These are phyloP conservation scores for Dicrostonyx torquatus DNA, from an alignment of 2,797 vertebrate species.

Conservation along the genomic window DNA sequence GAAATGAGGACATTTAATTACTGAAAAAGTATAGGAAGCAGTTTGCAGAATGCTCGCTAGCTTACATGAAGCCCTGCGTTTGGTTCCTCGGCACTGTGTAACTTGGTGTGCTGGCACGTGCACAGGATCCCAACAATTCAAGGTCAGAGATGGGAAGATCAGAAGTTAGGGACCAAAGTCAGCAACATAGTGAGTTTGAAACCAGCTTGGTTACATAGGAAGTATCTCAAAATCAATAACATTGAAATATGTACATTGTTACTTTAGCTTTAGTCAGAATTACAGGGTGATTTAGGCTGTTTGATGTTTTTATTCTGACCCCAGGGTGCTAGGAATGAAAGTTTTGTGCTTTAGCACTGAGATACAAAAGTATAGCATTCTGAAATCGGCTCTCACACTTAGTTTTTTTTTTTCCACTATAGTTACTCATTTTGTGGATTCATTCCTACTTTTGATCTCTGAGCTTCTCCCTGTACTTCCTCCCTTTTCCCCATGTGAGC, in stretches of 20 bases:
- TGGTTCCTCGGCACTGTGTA: not conserved
- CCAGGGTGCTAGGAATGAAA: not conserved
- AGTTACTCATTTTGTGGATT: not conserved
- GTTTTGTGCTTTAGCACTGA: not conserved
- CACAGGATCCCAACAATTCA: not conserved
- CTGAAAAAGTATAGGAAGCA: not conserved
- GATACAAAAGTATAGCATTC: not conserved
- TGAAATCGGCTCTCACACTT: not conserved
- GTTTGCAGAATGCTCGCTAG: not conserved
- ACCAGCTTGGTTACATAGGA: not conserved
- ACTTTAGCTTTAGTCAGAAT: not conserved
- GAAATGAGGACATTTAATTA: not conserved
- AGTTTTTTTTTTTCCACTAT: not conserved
- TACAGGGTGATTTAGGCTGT: not conserved
- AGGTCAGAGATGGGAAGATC: not conserved
- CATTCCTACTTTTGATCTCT: not conserved
- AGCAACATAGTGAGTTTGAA: not conserved
- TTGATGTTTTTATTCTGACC: not conserved
- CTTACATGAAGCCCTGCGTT: not conserved
- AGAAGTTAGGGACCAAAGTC: not conserved
- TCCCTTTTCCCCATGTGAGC: not conserved
- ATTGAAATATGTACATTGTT: not conserved
- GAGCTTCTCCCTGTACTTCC: not conserved
- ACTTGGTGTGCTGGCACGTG: not conserved
- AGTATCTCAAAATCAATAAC: not conserved